Base-by-base conservation (phyloP, 2,113 vertebrate species). In the Ochotona princeps region DNA sequence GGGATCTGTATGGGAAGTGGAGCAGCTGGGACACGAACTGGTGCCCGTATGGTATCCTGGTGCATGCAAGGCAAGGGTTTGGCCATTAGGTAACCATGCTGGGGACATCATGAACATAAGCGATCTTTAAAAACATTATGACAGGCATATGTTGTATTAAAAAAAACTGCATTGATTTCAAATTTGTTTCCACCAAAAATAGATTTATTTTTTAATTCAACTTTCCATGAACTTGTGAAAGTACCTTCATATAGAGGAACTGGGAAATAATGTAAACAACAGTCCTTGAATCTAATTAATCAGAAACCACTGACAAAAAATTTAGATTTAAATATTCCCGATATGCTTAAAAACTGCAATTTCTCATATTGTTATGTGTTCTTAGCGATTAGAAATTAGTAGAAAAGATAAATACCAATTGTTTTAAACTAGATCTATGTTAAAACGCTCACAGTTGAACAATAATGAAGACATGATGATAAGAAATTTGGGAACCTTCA, bases 221-320 rank as follows among this genome's bases (percentile, higher is more conserved):
- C 18, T 15, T 57, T 57, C 54, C 54, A 57, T 57, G 54, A 57
- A 57, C 54, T 57, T 57, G 14, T 57, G 14, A 18, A 57, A 57
- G 12, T 57, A 57, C 17, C 38, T 20, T 57, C 18, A 57, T 57
- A 57, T 10, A 80, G 14, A 83, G 51, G 26, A 79, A 47, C 0
- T 73, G 9, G 8, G 11, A 14, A 38, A 35, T 63, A 83, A 92
- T 90, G 87, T 25, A 90, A 87, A 57, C 4, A 51, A 38, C 14
- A 94, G 63, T 79, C 25, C 83, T 80, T 54, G 44, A 30, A 87
- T 80, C 54, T 54, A 47, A 81, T 86, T 83, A 75, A 21, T 61
- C 74, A 47, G 1, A 74, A 14, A 63, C 30, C 4, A 76, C 17
- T 76, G 85, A 65, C 1, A 15, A 90, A 90, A 82, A 38, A 30